Base-by-base conservation (phyloP, 2,888 invertebrate genomes). In the Biston betularia region DNA sequence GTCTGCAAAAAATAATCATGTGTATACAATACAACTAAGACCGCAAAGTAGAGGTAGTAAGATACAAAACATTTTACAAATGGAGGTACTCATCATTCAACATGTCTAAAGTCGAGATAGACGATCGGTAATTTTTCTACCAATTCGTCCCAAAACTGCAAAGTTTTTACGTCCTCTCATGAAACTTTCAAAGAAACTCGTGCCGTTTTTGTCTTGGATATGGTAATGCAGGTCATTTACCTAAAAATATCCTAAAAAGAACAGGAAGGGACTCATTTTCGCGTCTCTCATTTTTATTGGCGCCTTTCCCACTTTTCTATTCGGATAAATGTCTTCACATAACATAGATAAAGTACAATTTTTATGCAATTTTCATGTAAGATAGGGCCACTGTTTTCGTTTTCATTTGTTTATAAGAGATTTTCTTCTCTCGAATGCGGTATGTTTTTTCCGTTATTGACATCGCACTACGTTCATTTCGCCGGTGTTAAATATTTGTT, bases 261-360 rank as follows among this genome's bases (percentile, higher is more conserved):
- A 58, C 49, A 12, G 58, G 58, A 49, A 58, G 42, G 58, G 58
- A 49, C 58, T 58, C 40, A 49, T 49, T 58, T 49, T 58, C 35
- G n/a, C 40, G 49, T 10, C 15, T 42, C 42, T 40, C 58, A 33
- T 58, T 49, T 58, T 33, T 49, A 58, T 49, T 58, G 11, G 57
- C 15, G 38, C 12, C 46, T 10, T 57, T 57, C 15, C 57, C 46
- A 10, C 38, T 46, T 45, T 45, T 56, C 10, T 46, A 38, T 53
- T 15, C 15, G 10, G 6, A 10, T 3, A 15, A 53, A 38, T 53
- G 15, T 38, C 15, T 53, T 12, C 10, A 34, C 7, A 35, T 40
- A 38, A 53, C 38, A 38, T 9, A 15, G 38, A 15, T 14, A 45
- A 14, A 45, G 45, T 45, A 45, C 7, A n/a, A n/a, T 45, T 45